Evolutionary conservation across 2,113 vertebrate species (phyloP).

Genomic region (Todiramphus saurophagus): DNA sequence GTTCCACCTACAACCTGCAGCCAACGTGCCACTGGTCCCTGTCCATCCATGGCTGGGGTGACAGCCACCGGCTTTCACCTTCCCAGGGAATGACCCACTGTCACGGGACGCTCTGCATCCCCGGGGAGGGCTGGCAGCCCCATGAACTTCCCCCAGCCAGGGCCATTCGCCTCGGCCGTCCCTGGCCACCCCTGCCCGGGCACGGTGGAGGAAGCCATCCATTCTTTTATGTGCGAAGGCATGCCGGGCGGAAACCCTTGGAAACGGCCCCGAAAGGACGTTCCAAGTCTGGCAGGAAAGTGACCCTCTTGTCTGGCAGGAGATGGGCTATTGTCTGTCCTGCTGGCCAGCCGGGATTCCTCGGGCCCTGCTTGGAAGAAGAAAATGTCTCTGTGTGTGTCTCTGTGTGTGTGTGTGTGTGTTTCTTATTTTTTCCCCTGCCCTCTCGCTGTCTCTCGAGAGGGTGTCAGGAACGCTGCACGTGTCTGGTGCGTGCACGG

Average conservation of each 20-base stretch:
- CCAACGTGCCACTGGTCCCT: too few relatives aligned
- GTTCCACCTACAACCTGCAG: rapidly evolving
- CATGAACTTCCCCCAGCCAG: not conserved
- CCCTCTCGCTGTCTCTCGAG: not conserved
- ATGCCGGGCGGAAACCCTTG: slow-evolving; percentile 21
- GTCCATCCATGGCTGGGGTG: not conserved
- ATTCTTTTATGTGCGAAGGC: slow-evolving; percentile 49
- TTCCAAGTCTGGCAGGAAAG: slow-evolving; percentile 67
- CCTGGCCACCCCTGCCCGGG: not conserved
- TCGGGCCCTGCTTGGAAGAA: not conserved
- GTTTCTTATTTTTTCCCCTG: slow-evolving; percentile 37
- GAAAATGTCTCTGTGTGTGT: not conserved
- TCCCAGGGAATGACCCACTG: not conserved
- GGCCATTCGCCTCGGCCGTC: not conserved
- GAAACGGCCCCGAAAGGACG: slow-evolving; percentile 35
- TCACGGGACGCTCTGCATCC: not conserved
- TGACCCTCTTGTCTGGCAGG: slow-evolving; percentile 29
- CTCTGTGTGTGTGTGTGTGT: not conserved
- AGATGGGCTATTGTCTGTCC: slow-evolving; percentile 59
- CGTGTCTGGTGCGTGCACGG: not conserved
- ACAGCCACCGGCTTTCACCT: not conserved
- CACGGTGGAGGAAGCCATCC: not conserved
- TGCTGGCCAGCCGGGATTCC: slow-evolving; percentile 49
- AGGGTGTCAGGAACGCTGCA: not conserved
- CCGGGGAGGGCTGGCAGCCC: not conserved